Conservation (phyloP, 2,113 vertebrate species). For the Benthochromis sp. region DNA sequence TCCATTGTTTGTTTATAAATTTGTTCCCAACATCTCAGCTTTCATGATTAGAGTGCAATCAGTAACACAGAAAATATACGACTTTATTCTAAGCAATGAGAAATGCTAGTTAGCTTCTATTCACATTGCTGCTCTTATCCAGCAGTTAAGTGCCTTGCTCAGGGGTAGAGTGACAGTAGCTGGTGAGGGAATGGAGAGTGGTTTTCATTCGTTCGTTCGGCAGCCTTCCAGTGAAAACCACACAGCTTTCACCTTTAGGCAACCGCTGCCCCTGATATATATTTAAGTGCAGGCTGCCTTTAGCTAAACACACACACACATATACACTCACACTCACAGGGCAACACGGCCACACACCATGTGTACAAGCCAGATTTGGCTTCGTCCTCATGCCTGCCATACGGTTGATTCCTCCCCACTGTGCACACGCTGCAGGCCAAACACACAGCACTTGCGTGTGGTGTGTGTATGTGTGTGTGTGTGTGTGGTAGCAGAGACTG, state of each 20-base stretch:
- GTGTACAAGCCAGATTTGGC: conserved; percentile 58
- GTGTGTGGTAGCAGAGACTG: background rate
- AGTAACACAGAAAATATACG: background rate
- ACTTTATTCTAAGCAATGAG: background rate
- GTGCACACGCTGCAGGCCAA: conserved; percentile 61
- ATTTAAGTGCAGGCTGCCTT: conserved; percentile 43
- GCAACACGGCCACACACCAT: conserved; percentile 46
- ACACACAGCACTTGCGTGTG: conserved; percentile 37
- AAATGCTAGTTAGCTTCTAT: background rate
- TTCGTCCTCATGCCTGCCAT: conserved; percentile 53
- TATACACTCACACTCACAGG: background rate
- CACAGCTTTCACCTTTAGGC: conserved; percentile 46
- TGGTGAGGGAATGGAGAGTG: background rate
- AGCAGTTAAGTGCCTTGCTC: conserved; percentile 40
- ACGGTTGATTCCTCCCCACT: conserved; percentile 64
- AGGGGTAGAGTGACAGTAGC: conserved; percentile 22
- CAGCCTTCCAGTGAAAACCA: conserved; percentile 30
- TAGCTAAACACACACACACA: background rate
- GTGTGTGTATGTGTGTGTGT: background rate
- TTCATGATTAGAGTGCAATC: background rate
- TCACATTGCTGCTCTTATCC: background rate
- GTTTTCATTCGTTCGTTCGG: conserved; percentile 34
- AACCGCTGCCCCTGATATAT: conserved; percentile 45
- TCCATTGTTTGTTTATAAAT: background rate
- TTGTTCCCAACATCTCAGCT: background rate